Evolutionary conservation across 2,797 vertebrate species (phyloP), one percentile per base, ranked within the genome.

Genomic region (Craterocephalus amniculus): DNA sequence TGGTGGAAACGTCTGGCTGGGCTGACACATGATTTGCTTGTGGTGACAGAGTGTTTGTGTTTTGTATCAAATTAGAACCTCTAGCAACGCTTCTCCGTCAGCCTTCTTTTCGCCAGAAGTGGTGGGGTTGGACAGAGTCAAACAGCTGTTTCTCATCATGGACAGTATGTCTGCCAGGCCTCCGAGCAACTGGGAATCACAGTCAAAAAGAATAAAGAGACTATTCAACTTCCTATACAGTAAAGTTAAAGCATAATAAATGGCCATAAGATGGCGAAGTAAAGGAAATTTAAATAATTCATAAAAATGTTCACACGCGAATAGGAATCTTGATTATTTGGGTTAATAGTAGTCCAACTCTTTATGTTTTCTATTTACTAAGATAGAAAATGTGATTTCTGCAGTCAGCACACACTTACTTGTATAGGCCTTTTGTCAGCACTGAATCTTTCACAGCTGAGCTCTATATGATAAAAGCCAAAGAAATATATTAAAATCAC

Each of bases 81-180:
- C 55, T 67, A 93, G 82, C 38, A 91, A 67, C 1, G 16, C 43
- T 0, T 89, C 85, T 83, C 91, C 91, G 29, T 86, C 63, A 29
- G 58, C 11, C 35, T 68, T 76, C 45, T 13, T 51, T 45, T 58
- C 78, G 22, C 35, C 55, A 29, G 64, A 3, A 6, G 38, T 1
- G 2, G 43, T 76, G 6, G 38, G 31, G 52, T 68, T 27, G 20
- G 87, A 83, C 67, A 94, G 56, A 56, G 85, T 71, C 78, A 88
- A 67, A 71, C 93, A 94, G 87, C 72, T 93, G 81, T 76, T 91
- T 81, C 66, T 91, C 90, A 93, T 92, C 76, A 91, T 72, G 58
- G 75, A 73, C 76, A 79, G 68, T 58, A 94, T 87, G 54, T 76
- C 63, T 63, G 68, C 80, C 81, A 93, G 79, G 48, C 86, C 86